These are phyloP conservation scores for Cephus rjabovi DNA, from an alignment of 2,888 invertebrate genomes.

Conservation along the genomic window DNA sequence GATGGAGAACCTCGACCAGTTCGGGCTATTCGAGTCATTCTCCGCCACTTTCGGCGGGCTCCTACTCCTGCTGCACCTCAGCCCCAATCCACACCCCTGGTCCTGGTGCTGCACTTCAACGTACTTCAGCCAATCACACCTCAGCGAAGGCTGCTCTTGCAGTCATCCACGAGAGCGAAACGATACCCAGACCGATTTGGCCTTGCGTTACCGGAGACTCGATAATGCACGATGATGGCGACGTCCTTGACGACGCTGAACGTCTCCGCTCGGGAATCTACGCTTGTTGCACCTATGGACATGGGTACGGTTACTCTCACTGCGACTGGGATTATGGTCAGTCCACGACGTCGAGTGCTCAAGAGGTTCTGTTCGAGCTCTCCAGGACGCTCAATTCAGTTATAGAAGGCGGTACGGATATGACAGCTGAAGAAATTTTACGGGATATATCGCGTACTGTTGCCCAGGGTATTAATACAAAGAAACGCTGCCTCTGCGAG, in stretches of 20 bases:
- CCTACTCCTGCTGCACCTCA: constrained; percentile 42
- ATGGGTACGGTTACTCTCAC: constrained; percentile 36
- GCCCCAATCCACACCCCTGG: neutral
- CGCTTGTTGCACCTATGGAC: constrained; percentile 45
- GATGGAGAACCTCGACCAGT: constrained; percentile 56
- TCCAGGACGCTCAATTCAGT: constrained; percentile 56
- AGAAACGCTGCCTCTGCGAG: constrained; percentile 19
- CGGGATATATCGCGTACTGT: constrained; percentile 53
- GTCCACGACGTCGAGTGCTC: constrained; percentile 36
- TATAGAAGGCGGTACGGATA: constrained; percentile 48
- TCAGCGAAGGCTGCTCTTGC: constrained; percentile 33
- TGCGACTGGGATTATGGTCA: constrained; percentile 29
- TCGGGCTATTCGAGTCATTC: constrained; percentile 58
- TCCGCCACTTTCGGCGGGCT: constrained; percentile 49
- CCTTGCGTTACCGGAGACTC: constrained; percentile 33
- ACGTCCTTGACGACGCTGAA: constrained; percentile 33
- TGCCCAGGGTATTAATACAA: constrained; percentile 32
- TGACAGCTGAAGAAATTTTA: constrained; percentile 51
- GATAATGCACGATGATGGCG: constrained; percentile 6
- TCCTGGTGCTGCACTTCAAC: neutral
- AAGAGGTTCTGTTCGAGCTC: constrained; percentile 50
- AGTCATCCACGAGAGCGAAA: constrained; percentile 55
- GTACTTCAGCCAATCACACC: neutral
- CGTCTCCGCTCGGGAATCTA: constrained; percentile 32
- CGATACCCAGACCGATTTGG: constrained; percentile 55